Evolutionary conservation across 2,888 invertebrate genomes (phyloP).

Genomic region (Gandaritis pyraliata): DNA sequence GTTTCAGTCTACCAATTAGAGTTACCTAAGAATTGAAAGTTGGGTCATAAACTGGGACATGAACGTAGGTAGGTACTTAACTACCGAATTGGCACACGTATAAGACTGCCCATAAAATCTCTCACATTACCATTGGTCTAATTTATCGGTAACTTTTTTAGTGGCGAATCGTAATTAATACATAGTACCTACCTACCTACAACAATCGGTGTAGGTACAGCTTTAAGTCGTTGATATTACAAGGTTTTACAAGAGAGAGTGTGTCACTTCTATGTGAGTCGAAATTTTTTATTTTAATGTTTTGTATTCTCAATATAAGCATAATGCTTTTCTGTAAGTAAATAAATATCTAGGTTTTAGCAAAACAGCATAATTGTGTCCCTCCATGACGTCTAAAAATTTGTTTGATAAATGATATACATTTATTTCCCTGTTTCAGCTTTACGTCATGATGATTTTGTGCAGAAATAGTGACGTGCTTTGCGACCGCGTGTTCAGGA

Average conservation of each 20-base stretch:
- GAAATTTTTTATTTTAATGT: too few species aligned
- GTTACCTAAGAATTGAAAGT: conserved; percentile 25
- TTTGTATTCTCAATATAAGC: too few species aligned
- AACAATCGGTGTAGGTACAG: too few species aligned
- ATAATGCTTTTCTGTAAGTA: too few species aligned
- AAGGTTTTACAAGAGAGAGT: too few species aligned
- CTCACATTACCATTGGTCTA: conserved; percentile 18
- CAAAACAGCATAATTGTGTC: too few species aligned
- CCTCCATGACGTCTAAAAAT: too few species aligned
- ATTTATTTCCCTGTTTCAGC: conserved; percentile 54
- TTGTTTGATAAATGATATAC: too few species aligned
- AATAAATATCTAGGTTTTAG: too few species aligned
- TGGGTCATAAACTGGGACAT: conserved; percentile 28
- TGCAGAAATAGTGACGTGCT: conserved; percentile 45
- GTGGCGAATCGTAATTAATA: conserved; percentile 6
- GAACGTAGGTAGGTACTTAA: conserved; percentile 13
- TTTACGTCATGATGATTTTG: conserved; percentile 58
- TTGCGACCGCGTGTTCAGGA: conserved; percentile 53
- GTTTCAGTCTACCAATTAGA: conserved; percentile 25
- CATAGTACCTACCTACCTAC: too few species aligned
- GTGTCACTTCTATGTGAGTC: too few species aligned
- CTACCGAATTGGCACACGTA: conserved; percentile 15
- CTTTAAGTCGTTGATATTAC: too few species aligned
- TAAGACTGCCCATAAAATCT: conserved; percentile 23
- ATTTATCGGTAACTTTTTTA: conserved; percentile 19